Evolutionary conservation across 2,888 invertebrate genomes (phyloP), one percentile per base, ranked within the genome.

Genomic region (Limulus polyphemus): DNA sequence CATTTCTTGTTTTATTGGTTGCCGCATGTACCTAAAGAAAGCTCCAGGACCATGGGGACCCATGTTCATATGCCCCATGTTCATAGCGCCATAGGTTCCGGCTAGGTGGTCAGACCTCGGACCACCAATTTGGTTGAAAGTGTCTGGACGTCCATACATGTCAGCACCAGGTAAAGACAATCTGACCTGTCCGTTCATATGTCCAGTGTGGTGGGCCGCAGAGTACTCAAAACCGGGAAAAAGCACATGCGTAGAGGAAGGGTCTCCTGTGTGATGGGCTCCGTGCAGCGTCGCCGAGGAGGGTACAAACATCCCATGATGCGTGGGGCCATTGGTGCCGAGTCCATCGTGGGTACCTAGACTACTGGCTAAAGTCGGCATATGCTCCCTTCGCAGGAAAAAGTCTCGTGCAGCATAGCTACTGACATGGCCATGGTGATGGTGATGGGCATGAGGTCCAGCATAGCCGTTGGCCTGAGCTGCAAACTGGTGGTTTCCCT

Each of bases 11-110:
- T 80, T 79, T 68, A 80, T 78, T 56, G 79, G 78, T 60, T 86
- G 88, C 64, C 92, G 82, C 84, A 93, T 90, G 78, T 93, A 94
- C 70, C 93, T 84, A 71, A 93, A 83, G 77, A 94, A 94, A 61
- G 93, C 93, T 7, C 88, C 88, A 11, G 77, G 32, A 32, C 32
- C 32, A 32, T 32, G 32, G 32, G 32, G 32, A 32, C 32, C 32
- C 32, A 32, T 32, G 32, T 58, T 52, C 62, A 62, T 64, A 47
- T 61, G 64, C 1, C 70, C 69, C 71, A 73, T 68, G 55, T 69
- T 70, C 32, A 32, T 32, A 32, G 32, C 32, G 62, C 73, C 73
- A 49, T 67, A 65, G 11, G 56, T 58, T 14, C 60, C 59, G 12
- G 62, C 58, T 73, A 74, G 48, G 71, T 62, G 63, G 47, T 69